phyloP scores from a whole-genome alignment of 2,113 vertebrate species.

The Thamnophis sirtalis region DNA sequence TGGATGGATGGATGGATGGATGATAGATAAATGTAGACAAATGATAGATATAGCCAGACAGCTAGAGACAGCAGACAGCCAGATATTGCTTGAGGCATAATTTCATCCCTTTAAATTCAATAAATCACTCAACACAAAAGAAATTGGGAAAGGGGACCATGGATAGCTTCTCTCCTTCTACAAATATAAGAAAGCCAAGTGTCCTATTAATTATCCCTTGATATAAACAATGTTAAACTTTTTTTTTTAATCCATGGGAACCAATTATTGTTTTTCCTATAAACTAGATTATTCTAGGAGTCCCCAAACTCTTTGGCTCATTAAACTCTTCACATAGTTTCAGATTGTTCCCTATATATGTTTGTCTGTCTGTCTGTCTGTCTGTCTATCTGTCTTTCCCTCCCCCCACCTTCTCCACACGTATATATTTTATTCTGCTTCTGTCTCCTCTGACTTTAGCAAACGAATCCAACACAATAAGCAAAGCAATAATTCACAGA shows the following conservation, averaged over 20 bases:
- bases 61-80: background rate
- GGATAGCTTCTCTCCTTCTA: background rate
- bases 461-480: background rate
- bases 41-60: background rate
- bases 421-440: background rate
- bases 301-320: background rate
- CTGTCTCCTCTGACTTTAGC: background rate
- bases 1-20: no score
- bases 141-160: background rate
- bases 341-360: no score
- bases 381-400: no score
- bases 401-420: no score
- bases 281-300: background rate
- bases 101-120: background rate
- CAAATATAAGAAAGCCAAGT: background rate
- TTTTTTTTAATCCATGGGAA: background rate
- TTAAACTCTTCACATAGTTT: no score
- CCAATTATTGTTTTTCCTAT: background rate
- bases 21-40: background rate
- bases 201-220: background rate
- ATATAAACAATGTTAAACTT: background rate
- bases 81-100: background rate
- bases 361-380: no score
- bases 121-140: background rate
- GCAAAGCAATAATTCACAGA: background rate